Percentiles rank a stretch among this genome's conserved stretches.
Evolutionary conservation across 2,888 invertebrate species (phyloP).

Genomic region (Tinea semifulvella): DNA sequence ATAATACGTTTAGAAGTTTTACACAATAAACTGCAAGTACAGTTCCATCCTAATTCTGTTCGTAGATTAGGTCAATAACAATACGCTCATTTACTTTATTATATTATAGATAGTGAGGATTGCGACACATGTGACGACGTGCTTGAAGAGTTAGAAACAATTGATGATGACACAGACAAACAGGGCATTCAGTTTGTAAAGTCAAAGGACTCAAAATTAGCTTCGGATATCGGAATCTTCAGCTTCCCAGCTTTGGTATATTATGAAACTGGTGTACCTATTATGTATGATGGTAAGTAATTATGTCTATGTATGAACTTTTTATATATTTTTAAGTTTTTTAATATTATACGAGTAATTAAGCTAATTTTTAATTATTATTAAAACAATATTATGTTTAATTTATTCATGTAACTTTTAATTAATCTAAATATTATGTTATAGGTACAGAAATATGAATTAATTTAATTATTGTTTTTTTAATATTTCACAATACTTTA

Average conservation of each 20-base stretch:
- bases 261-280: slow-evolving; percentile 92
- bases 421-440: too few species aligned
- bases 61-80: too few species aligned
- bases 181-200: slow-evolving; percentile 94
- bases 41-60: too few species aligned
- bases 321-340: not conserved
- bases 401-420: too few species aligned
- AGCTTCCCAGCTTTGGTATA: slow-evolving; percentile 92
- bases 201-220: slow-evolving; percentile 88
- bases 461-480: too few species aligned
- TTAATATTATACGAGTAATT: too few species aligned
- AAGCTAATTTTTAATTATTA: too few species aligned
- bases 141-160: slow-evolving; percentile 88
- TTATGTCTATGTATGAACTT: not conserved
- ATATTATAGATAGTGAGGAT: slow-evolving; percentile 77
- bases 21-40: too few species aligned
- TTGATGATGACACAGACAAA: slow-evolving; percentile 92
- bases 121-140: slow-evolving; percentile 87
- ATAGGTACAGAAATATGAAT: too few species aligned
- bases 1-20: not conserved
- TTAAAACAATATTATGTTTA: too few species aligned
- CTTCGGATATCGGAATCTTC: slow-evolving; percentile 91
- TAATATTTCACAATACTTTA: slow-evolving; percentile 21
- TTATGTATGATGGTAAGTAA: slow-evolving; percentile 92
- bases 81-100: slow-evolving; percentile 11